Percentiles rank a stretch among this genome's conserved stretches.
Conservation (phyloP, 2,888 invertebrate species). For the Myopa tessellatipennis region DNA sequence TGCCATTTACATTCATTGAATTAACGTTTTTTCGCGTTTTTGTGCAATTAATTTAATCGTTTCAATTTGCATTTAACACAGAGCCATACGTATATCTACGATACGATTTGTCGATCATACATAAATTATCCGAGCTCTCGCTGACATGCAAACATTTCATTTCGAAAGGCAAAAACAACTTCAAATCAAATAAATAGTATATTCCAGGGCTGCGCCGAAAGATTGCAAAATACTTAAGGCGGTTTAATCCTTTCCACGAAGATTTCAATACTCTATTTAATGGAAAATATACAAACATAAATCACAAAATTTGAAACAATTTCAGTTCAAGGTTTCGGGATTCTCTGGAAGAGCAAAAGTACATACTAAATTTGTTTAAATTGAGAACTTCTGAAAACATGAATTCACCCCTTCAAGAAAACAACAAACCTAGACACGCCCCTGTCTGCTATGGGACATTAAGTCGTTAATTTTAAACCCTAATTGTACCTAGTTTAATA, state of each 20-base stretch:
- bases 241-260: neutral
- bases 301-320: too few species aligned
- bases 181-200: neutral
- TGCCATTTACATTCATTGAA: neutral
- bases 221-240: neutral
- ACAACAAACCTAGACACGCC: neutral
- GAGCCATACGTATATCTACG: neutral
- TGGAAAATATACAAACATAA: neutral
- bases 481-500: slow-evolving; percentile 43
- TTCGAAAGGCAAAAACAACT: slow-evolving; percentile 19
- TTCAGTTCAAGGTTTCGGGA: neutral
- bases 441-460: slow-evolving; percentile 13
- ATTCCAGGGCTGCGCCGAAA: slow-evolving; percentile 4
- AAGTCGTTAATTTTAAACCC: slow-evolving; percentile 13
- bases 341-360: too few species aligned
- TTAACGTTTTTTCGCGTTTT: neutral
- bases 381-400: neutral
- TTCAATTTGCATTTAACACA: slow-evolving; percentile 21
- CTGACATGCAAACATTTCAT: slow-evolving; percentile 34
- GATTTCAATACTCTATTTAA: neutral
- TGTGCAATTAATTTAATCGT: neutral
- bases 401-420: too few species aligned
- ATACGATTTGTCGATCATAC: slow-evolving; percentile 11
- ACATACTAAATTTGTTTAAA: too few species aligned
- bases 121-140: slow-evolving; percentile 20